phyloP scores from a whole-genome alignment of 2,888 invertebrate genomes.

The Sinelater perroti region DNA sequence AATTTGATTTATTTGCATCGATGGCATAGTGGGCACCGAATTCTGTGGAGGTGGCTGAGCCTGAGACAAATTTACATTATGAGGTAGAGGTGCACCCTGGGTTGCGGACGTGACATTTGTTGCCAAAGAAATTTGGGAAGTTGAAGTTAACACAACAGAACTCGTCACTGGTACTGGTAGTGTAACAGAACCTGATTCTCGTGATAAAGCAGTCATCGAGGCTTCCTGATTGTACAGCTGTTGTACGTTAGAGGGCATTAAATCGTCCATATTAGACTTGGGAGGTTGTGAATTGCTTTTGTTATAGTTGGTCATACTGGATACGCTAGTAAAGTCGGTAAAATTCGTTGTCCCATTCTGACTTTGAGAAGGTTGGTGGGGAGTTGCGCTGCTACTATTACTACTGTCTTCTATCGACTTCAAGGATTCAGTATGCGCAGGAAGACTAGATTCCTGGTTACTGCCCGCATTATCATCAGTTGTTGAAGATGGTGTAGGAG shows the following conservation, averaged over 20 bases:
- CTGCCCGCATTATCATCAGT: constrained; percentile 57
- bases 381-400: constrained; percentile 51
- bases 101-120: constrained; percentile 22
- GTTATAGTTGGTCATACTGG: constrained; percentile 58
- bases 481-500: constrained; percentile 59
- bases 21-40: constrained; percentile 21
- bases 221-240: constrained; percentile 51
- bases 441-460: constrained; percentile 58
- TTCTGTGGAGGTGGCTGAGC: constrained; percentile 32
- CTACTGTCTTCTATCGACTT: constrained; percentile 55
- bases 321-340: constrained; percentile 59
- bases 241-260: constrained; percentile 49
- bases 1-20: constrained; percentile 28
- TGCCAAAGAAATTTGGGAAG: constrained; percentile 29
- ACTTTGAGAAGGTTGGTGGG: constrained; percentile 62
- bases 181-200: constrained; percentile 49
- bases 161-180: constrained; percentile 41
- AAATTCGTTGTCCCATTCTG: constrained; percentile 55
- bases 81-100: constrained; percentile 14
- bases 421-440: constrained; percentile 53
- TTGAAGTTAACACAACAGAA: constrained; percentile 31
- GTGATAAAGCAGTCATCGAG: constrained; percentile 48
- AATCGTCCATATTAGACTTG: constrained; percentile 59
- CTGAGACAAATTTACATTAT: constrained; percentile 26
- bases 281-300: constrained; percentile 49